Evolutionary conservation across 2,797 vertebrate species (phyloP).

Genomic region (Danio aesculapii): DNA sequence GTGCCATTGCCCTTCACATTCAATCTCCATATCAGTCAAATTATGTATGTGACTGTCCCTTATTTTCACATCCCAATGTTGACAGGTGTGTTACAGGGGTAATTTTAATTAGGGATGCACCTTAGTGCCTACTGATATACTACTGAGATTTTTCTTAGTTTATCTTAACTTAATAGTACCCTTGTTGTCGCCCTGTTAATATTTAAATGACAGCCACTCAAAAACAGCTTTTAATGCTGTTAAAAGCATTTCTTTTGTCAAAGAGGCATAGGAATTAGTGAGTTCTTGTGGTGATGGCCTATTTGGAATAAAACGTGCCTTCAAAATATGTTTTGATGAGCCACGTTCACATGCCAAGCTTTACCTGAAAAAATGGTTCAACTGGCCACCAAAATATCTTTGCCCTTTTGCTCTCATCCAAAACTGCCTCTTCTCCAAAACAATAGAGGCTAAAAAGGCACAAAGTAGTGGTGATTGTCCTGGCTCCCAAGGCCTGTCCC

Average conservation of each 20-base stretch:
- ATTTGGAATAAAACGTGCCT: background rate
- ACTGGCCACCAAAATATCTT: background rate
- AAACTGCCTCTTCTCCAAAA: background rate
- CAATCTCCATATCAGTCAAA: too few species aligned
- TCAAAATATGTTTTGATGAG: background rate
- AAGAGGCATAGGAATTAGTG: background rate
- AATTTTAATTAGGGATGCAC: background rate
- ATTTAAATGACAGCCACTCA: background rate
- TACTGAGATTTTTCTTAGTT: too few species aligned
- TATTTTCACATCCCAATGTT: too few species aligned
- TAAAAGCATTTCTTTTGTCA: background rate
- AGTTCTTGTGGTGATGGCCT: background rate
- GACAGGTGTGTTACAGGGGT: background rate
- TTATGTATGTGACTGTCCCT: too few species aligned
- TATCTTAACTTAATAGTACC: background rate
- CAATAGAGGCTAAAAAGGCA: slow-evolving; percentile 25
- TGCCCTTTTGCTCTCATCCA: slow-evolving; percentile 21
- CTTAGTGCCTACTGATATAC: too few species aligned
- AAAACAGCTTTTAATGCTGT: background rate
- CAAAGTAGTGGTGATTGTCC: slow-evolving; percentile 19
- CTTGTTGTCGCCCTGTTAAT: too few species aligned
- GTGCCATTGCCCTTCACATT: too few species aligned
- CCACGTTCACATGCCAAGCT: background rate
- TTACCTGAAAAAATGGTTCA: background rate
- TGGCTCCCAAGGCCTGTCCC: slow-evolving; percentile 2